A percentile compares a stretch with the other conserved stretches of the same genome.
Evolutionary conservation across 2,888 invertebrate species (phyloP).

Genomic region (Ormyrus labotus): DNA sequence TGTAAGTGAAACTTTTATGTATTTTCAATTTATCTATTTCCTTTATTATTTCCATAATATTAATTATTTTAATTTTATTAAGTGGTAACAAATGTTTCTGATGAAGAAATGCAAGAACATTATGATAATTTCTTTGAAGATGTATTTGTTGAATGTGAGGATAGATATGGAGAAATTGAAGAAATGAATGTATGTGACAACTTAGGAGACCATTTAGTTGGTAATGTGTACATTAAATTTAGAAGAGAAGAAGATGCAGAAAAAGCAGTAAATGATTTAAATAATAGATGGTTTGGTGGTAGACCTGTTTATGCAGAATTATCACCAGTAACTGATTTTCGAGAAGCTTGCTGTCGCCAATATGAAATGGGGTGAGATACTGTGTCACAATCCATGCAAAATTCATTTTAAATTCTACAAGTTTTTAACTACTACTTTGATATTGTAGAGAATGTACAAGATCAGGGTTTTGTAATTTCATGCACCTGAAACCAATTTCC

Average conservation of each 20-base stretch:
- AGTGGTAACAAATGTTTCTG: conserved; percentile 95
- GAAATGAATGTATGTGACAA: conserved; percentile 99
- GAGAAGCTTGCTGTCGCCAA: conserved; percentile 99
- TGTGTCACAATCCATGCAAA: too few species aligned
- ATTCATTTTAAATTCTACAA: too few species aligned
- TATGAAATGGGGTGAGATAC: conserved; percentile 94
- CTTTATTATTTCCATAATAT: neutral
- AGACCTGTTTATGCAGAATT: conserved; percentile 98
- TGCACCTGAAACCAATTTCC: conserved; percentile 99
- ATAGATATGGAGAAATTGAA: conserved; percentile 99
- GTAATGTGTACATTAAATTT: conserved; percentile 99
- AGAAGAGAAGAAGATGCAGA: conserved; percentile 99
- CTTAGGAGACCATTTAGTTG: conserved; percentile 97
- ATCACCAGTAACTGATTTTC: conserved; percentile 99
- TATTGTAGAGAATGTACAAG: conserved; percentile 91
- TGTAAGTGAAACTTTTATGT: conserved; percentile 79
- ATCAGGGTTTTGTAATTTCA: conserved; percentile 99
- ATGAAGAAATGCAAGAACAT: conserved; percentile 99
- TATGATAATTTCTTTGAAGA: conserved; percentile 99
- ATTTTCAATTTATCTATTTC: conserved; percentile 47
- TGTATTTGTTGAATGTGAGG: conserved; percentile 98
- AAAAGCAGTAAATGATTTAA: conserved; percentile 96
- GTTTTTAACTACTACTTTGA: too few species aligned
- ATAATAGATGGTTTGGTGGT: conserved; percentile 99
- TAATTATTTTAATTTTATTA: conserved; percentile 64